Base-by-base conservation (phyloP, 2,888 invertebrate species). In the Drepanosiphum platanoidis region DNA sequence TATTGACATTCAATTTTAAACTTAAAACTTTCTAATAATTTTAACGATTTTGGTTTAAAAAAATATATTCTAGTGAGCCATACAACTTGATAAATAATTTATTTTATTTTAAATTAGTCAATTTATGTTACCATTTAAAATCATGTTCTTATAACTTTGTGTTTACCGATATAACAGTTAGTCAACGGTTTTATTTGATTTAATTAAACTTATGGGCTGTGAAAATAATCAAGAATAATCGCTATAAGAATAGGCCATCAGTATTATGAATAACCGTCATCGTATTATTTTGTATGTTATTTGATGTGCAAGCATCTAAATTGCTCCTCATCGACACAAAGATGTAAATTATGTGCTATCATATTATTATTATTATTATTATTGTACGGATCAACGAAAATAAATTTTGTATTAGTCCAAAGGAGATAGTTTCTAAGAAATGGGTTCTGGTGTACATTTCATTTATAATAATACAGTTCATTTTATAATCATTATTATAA, bases 171-270 rank as follows among this genome's bases (percentile, higher is more conserved):
- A 11, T 77, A 68, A 52, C 22, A 46, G 46, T 74, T 83, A 83
- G 74, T 84, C 68, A 68, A 27, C 34, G 3, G 34, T 84, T 68
- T 83, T 74, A 46, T 74, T 83, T 61, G 27, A 66, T 84, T 34
- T 58, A 52, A 52, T 52, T 84, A 46, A 46, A 52, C 52, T 77
- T 77, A 84, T 52, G 68, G 84, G 84, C 84, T 84, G 84, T 77
- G 84, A 84, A 84, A 68, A 83, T 72, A 84, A 84, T 77, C 84
- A 77, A 84, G 68, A 77, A 84, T 77, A 84, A 70, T 77, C 32
- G 75, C 66, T 84, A 36, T 84, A 84, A 68, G 15, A 13, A 64
- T 74, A 77, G 75, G 39, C 30, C 77, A 84, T 68, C 84, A 84
- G 84, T 84, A 84, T 84, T 84, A 84, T 84, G 27, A 58, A 68